Evolutionary conservation across 1,140 invertebrate genomes (phyloP), one percentile per base, ranked within the genome.

Genomic region (Pseudomyrmex pallidus): DNA sequence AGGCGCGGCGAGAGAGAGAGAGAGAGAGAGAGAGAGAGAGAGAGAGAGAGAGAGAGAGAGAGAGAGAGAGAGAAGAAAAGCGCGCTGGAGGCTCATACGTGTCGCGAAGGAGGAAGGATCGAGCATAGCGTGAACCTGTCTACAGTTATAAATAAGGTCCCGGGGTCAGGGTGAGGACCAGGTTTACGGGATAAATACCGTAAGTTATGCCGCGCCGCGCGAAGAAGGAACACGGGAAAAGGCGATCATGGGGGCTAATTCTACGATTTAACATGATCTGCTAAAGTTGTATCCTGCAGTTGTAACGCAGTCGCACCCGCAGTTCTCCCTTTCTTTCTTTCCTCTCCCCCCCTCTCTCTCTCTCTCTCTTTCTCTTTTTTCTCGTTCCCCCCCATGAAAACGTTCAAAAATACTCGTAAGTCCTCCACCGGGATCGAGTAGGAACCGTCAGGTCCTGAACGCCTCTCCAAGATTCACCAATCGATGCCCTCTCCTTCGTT

Each of bases 61-160:
- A n/a, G n/a, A n/a, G n/a, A n/a, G n/a, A n/a, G n/a, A n/a, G n/a
- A n/a, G n/a, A n/a, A n/a, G n/a, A n/a, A n/a, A 84, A 64, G 82
- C 82, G 73, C 10, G 82, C 20, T 68, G n/a, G 78, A 59, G 22
- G 48, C 54, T 35, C 84, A 25, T 56, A 63, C 74, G 74, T 82
- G 78, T 82, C 82, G 66, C 22, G 25, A 9, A 48, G 46, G 12
- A 50, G 46, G 67, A 85, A 48, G 74, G 52, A 48, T 73, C 82
- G 85, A 67, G 72, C 61, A 72, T 84, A 74, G 80, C 85, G 87
- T 90, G 90, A 92, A 92, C 91, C 91, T 92, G 91, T 91, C 89
- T 70, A 83, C 84, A 80, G 86, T 87, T 91, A 91, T 93, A 92
- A 93, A 92, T 92, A 92, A 92, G 87, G 84, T 77, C 86, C 85